phyloP scores from a whole-genome alignment of 2,113 vertebrate genomes.

The Cyanistes caeruleus region DNA sequence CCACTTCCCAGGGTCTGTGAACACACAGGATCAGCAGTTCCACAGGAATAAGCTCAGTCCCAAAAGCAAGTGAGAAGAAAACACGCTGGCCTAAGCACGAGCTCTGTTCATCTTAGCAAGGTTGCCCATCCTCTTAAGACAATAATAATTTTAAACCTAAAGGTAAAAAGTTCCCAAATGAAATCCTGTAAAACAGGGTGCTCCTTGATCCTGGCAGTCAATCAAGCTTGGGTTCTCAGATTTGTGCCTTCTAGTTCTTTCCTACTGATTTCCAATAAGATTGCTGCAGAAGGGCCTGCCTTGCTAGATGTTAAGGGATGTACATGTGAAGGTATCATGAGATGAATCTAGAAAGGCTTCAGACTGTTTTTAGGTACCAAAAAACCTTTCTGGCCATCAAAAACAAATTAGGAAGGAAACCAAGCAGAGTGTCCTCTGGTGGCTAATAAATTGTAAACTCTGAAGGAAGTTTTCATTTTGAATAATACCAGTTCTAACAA shows the following conservation, averaged over 20 bases:
- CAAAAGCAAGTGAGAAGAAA: neutral
- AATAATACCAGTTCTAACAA: fast-evolving
- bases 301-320: neutral
- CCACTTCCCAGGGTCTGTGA: neutral
- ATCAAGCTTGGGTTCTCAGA: neutral
- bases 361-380: neutral
- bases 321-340: neutral
- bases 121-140: neutral
- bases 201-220: neutral
- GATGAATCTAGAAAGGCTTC: neutral
- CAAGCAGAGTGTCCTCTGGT: neutral
- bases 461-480: neutral
- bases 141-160: neutral
- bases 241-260: neutral
- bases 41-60: neutral
- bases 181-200: neutral
- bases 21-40: neutral
- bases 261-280: neutral
- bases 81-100: fast-evolving
- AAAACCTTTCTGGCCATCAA: neutral
- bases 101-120: neutral
- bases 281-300: neutral
- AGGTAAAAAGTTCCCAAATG: neutral
- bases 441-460: fast-evolving
- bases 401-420: neutral